Evolutionary conservation across 2,888 invertebrate species (phyloP).

Genomic region (Zygothrica quintamaculata): DNA sequence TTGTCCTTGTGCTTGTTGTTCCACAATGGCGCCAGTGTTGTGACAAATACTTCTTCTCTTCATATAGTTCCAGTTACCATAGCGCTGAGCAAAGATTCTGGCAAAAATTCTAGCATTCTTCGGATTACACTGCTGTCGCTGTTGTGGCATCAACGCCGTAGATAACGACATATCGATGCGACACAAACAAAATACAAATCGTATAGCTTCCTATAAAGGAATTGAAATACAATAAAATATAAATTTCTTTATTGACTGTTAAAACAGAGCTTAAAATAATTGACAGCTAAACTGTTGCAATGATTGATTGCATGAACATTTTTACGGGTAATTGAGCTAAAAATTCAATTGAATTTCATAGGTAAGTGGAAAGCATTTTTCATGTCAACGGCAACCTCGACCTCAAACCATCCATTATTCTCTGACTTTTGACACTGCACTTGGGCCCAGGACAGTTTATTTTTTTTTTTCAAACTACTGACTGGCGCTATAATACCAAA

Average conservation of each 20-base stretch:
- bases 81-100: constrained; percentile 39
- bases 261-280: neutral
- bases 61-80: constrained; percentile 42
- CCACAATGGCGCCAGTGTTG: constrained; percentile 7
- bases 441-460: constrained; percentile 25
- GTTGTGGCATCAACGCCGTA: constrained; percentile 48
- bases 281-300: neutral
- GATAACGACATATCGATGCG: constrained; percentile 46
- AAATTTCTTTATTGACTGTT: no score
- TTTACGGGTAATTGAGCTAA: constrained; percentile 10
- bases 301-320: constrained; percentile 22
- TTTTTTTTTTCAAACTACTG: constrained; percentile 13
- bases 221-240: constrained; percentile 17
- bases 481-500: constrained; percentile 48
- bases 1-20: constrained; percentile 14
- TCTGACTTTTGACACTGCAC: constrained; percentile 69
- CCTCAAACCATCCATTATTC: constrained; percentile 27
- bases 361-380: no score
- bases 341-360: neutral
- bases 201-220: constrained; percentile 33
- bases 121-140: constrained; percentile 32
- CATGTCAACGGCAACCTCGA: no score
- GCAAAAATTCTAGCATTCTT: constrained; percentile 35
- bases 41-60: constrained; percentile 34
- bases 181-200: constrained; percentile 1